A percentile compares a stretch with the other conserved stretches of the same genome.
phyloP scores from a whole-genome alignment of 2,888 invertebrate species.

The Noctua janthina region DNA sequence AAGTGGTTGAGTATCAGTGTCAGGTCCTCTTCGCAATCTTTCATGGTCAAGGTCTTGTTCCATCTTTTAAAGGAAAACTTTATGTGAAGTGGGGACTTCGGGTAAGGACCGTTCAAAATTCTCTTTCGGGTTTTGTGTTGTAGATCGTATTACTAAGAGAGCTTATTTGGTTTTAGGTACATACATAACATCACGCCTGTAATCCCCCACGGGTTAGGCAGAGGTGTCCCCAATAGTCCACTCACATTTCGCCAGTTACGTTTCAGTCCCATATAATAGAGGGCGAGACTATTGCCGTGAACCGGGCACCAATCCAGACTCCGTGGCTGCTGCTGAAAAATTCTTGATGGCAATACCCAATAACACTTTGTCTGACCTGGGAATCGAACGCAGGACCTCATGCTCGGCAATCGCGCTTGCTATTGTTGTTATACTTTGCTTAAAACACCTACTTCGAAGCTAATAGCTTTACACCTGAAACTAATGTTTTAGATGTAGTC shows the following conservation, averaged over 20 bases:
- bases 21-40: background rate
- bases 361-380: too few relatives aligned
- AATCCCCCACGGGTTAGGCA: too few relatives aligned
- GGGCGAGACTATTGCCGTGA: too few relatives aligned
- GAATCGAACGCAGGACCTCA: too few relatives aligned
- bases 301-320: too few relatives aligned
- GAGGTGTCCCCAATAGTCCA: too few relatives aligned
- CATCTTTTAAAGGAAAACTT: conserved; percentile 18
- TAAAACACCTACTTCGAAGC: background rate
- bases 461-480: background rate
- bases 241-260: too few relatives aligned
- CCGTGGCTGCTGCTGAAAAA: too few relatives aligned
- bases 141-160: background rate
- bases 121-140: background rate
- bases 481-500: background rate
- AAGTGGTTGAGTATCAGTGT: background rate
- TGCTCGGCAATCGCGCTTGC: too few relatives aligned
- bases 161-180: background rate
- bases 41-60: conserved; percentile 2
- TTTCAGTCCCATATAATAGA: too few relatives aligned
- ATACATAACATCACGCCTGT: too few relatives aligned
- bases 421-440: background rate
- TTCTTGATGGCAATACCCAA: too few relatives aligned
- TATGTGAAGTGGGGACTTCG: background rate
- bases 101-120: background rate